A percentile compares a stretch with the other conserved stretches of the same genome.
phyloP scores from a whole-genome alignment of 2,797 vertebrate genomes.

The Tokudaia tokunoshimensis region DNA sequence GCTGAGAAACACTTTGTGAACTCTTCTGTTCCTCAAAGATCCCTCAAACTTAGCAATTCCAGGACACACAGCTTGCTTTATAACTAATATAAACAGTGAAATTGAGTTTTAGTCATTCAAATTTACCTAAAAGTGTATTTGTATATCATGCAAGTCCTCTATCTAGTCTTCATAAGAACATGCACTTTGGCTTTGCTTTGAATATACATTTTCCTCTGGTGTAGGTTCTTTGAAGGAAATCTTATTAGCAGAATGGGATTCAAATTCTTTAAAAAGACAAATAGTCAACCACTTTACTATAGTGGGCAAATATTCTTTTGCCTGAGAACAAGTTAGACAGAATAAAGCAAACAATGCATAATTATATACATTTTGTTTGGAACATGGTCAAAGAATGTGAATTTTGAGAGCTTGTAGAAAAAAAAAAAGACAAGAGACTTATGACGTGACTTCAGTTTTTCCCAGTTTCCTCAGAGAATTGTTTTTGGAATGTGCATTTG shows the following conservation, averaged over 20 bases:
- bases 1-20: conserved; percentile 19
- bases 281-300: neutral
- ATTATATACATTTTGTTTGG: neutral
- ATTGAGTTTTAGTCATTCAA: neutral
- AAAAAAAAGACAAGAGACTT: neutral
- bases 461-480: neutral
- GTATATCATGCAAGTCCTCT: neutral
- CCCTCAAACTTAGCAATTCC: neutral
- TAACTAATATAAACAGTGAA: conserved; percentile 15
- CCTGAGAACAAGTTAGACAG: neutral
- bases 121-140: neutral
- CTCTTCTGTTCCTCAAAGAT: neutral
- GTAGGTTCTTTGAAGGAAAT: neutral
- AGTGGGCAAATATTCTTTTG: neutral
- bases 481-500: neutral
- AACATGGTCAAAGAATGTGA: neutral
- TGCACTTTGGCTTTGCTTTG: conserved; percentile 2
- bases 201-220: conserved; percentile 2
- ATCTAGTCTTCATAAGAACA: neutral
- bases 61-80: neutral
- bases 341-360: neutral
- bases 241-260: neutral
- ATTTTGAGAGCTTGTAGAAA: neutral
- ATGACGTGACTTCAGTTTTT: neutral
- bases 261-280: neutral